These are phyloP conservation scores for Dynastes hyllus DNA, from an alignment of 2,888 invertebrate species.

Conservation along the genomic window DNA sequence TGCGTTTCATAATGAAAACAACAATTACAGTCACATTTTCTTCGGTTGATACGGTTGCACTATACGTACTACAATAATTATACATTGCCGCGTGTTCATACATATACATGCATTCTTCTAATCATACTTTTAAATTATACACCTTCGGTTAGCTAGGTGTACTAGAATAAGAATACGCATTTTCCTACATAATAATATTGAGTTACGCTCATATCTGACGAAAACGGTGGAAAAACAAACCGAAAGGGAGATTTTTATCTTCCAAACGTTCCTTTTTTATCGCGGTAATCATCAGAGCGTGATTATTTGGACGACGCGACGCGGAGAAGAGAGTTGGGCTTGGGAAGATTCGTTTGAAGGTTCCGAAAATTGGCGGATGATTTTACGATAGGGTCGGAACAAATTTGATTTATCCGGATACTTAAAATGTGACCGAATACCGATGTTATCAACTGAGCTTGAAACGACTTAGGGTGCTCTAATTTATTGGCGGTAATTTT, in stretches of 20 bases:
- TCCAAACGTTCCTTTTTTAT: slow-evolving; percentile 17
- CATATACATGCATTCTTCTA: not conserved
- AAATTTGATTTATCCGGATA: slow-evolving; percentile 28
- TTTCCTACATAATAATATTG: slow-evolving; percentile 11
- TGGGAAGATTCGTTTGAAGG: slow-evolving; percentile 13
- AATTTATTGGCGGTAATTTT: slow-evolving; percentile 5
- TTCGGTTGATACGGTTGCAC: not conserved
- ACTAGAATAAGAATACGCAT: not conserved
- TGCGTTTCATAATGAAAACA: not conserved
- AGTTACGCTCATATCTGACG: not conserved
- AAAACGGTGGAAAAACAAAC: slow-evolving; percentile 38
- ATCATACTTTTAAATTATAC: slow-evolving; percentile 20
- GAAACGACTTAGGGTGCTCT: slow-evolving; percentile 5
- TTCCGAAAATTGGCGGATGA: slow-evolving; percentile 23
- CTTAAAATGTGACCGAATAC: slow-evolving; percentile 28
- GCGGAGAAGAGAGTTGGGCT: not conserved
- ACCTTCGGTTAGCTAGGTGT: not conserved
- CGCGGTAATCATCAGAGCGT: slow-evolving; percentile 22
- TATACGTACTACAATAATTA: not conserved
- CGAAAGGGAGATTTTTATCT: slow-evolving; percentile 14
- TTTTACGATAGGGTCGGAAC: slow-evolving; percentile 36
- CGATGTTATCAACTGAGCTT: slow-evolving; percentile 25
- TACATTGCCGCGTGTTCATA: not conserved
- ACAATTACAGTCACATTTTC: slow-evolving; percentile 1
- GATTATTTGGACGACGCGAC: slow-evolving; percentile 21